These are phyloP conservation scores for Venustaconcha ellipsiformis DNA, from an alignment of 1,140 invertebrate species.

Conservation along the genomic window DNA sequence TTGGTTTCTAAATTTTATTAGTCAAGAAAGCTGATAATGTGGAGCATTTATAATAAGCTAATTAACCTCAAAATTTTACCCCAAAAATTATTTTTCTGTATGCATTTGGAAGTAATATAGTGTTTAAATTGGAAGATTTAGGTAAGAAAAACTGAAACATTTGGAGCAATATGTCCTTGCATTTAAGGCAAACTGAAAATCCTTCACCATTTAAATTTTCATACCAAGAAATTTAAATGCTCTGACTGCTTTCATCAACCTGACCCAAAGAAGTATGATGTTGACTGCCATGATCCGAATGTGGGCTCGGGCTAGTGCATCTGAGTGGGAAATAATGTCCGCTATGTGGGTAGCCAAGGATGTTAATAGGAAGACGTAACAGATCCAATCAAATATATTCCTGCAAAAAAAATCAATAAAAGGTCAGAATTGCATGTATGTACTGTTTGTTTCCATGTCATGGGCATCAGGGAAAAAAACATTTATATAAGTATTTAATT, in stretches of 20 bases:
- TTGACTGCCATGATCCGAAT: conserved; percentile 63
- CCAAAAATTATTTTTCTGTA: too few species aligned
- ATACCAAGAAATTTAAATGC: conserved; percentile 61
- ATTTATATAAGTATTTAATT: too few species aligned
- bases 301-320: conserved; percentile 53
- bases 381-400: conserved; percentile 68
- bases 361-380: conserved; percentile 57
- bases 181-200: not conserved
- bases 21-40: too few species aligned
- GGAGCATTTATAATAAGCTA: too few species aligned
- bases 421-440: too few species aligned
- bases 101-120: too few species aligned
- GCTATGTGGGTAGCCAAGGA: conserved; percentile 60
- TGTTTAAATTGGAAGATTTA: too few species aligned
- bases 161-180: not conserved
- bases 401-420: conserved; percentile 38
- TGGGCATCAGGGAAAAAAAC: too few species aligned
- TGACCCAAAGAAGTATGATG: conserved; percentile 65
- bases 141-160: too few species aligned
- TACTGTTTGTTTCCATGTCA: too few species aligned
- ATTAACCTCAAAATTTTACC: too few species aligned
- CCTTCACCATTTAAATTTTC: conserved; percentile 7
- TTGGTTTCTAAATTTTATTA: too few species aligned
- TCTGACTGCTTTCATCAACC: conserved; percentile 63
- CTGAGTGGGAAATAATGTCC: conserved; percentile 56